Base-by-base conservation (phyloP, 2,888 invertebrate species). In the Crossocerus cetratus region DNA sequence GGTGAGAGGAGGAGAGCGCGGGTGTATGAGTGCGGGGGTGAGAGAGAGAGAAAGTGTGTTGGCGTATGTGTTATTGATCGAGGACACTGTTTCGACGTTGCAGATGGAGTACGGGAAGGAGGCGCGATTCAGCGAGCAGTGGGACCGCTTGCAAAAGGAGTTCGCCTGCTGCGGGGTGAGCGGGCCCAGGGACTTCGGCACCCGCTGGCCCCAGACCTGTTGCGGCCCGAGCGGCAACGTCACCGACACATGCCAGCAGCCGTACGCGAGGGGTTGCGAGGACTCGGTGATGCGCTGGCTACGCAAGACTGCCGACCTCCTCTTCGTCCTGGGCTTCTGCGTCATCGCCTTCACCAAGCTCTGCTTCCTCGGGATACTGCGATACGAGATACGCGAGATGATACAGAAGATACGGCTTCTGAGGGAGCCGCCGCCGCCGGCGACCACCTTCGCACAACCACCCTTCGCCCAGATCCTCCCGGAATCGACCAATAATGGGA, bases 321-420 rank as follows among this genome's bases (percentile, higher is more conserved):
- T 97, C 69, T 96, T 95, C 88, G 94, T 96, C 71, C 91, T 96
- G 83, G 96, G 96, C 70, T 96, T 96, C 90, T 97, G 97, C 91
- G 96, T 97, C 77, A 95, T 97, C 85, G 95, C 96, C 85, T 97
- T 97, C 92, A 93, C 96, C 84, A 97, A 97, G 91, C 92, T 96
- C 91, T 96, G 96, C 92, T 97, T 97, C 93, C 94, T 96, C 79
- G 96, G 96, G 75, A 96, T 96, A 84, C 92, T 96, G 84, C 93
- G 96, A 73, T 96, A 96, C 92, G 96, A 96, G 92, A 96, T 96
- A 87, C 93, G 95, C 81, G 97, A 97, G 91, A 97, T 97, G 97
- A 96, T 97, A 87, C 96, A 96, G 90, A 97, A 97, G 92, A 97
- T 97, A 89, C 94, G 95, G 86, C 93, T 97, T 88, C 92, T 97